phyloP scores from a whole-genome alignment of 37 sponge, comb jelly and placozoan genomes.

The Ianthella basta region DNA sequence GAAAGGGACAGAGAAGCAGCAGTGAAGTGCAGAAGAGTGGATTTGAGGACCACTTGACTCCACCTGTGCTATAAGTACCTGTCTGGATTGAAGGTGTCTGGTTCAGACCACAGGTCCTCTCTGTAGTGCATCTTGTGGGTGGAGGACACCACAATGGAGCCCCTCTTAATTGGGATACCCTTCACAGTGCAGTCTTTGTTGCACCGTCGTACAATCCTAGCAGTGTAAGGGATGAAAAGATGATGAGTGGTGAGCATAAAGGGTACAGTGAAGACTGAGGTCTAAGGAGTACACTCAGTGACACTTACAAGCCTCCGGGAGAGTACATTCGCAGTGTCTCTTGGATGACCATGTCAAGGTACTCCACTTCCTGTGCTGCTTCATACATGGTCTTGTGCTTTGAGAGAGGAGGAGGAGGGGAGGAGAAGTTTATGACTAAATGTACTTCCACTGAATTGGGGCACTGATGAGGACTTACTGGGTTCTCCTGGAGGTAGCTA shows the following conservation, averaged over 20 bases:
- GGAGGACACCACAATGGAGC: neutral
- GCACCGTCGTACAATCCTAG: neutral
- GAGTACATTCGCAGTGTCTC: constrained; percentile 7
- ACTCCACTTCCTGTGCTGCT: constrained; percentile 21
- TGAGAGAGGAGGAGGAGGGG: neutral
- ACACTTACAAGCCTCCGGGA: constrained; percentile 1
- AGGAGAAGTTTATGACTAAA: too few relatives aligned
- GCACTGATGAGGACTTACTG: too few relatives aligned
- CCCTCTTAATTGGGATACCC: constrained; percentile 9
- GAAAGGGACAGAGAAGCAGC: neutral
- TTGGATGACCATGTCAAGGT: neutral
- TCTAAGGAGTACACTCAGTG: too few relatives aligned
- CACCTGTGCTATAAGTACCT: neutral
- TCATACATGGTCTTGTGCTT: neutral
- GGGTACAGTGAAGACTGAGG: too few relatives aligned
- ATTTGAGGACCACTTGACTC: neutral
- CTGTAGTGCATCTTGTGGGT: neutral
- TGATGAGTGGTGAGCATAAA: too few relatives aligned
- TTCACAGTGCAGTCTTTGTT: neutral
- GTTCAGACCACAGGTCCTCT: neutral
- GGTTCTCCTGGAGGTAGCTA: constrained; percentile 53
- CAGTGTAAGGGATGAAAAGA: neutral
- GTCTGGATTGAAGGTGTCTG: constrained; percentile 11
- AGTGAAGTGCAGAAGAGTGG: neutral
- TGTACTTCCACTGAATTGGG: too few relatives aligned